These are phyloP conservation scores for Enteromius treurensis DNA, from an alignment of 2,797 vertebrate species.

Conservation along the genomic window DNA sequence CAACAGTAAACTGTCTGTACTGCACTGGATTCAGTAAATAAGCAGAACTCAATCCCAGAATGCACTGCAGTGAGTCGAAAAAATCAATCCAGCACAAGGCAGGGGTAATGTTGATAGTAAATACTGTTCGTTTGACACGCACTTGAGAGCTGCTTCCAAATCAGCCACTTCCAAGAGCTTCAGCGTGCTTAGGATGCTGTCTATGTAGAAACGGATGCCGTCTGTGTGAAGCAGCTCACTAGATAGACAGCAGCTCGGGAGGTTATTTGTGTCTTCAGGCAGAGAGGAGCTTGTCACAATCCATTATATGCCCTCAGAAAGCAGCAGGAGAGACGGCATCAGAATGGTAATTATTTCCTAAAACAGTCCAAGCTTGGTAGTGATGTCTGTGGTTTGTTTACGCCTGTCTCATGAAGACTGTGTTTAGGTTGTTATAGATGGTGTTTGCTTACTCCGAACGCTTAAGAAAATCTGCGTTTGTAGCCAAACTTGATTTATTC, in stretches of 20 bases:
- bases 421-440: not conserved
- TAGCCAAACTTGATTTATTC: not conserved
- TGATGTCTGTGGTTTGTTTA: slow-evolving; percentile 19
- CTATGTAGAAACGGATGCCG: not conserved
- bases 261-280: not conserved
- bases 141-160: not conserved
- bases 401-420: not conserved
- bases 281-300: slow-evolving; percentile 4
- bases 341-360: not conserved
- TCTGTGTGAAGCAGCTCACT: not conserved
- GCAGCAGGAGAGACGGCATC: not conserved
- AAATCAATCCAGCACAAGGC: not conserved
- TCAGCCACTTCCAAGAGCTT: not conserved
- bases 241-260: not conserved
- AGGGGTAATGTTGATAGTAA: not conserved
- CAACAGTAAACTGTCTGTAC: not conserved
- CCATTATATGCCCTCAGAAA: not conserved
- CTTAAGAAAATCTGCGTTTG: not conserved
- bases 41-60: not conserved
- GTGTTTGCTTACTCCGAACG: slow-evolving; percentile 13
- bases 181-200: not conserved
- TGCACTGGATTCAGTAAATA: not conserved
- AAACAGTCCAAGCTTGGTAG: not conserved
- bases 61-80: not conserved
- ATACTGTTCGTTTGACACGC: not conserved